Conservation (phyloP, 64 coral and sea anemone species). For the Astreopora myriophthalma region DNA sequence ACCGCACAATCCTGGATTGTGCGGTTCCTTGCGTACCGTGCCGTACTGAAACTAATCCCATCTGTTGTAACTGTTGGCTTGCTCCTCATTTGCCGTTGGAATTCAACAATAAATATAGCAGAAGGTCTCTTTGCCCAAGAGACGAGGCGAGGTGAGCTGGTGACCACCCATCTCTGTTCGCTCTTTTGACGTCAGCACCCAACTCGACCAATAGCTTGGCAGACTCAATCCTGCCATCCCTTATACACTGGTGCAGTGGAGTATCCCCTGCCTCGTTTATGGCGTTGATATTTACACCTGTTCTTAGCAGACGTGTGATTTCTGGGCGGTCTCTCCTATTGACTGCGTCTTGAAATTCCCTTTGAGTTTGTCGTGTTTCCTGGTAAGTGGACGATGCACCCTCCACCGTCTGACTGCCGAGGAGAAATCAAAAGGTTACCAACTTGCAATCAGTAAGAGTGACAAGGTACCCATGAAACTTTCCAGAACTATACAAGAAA, state of each 20-base stretch:
- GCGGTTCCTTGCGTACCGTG: not conserved
- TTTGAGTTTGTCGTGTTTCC: constrained; percentile 18
- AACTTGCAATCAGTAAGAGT: not conserved
- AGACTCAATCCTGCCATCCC: constrained; percentile 69
- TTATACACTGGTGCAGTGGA: constrained; percentile 76
- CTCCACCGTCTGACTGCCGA: not conserved
- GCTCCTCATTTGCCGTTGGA: not conserved
- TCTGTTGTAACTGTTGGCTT: not conserved
- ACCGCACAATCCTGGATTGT: not conserved
- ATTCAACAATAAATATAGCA: constrained; percentile 74
- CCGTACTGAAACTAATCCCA: not conserved
- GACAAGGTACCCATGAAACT: too few relatives aligned
- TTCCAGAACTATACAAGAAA: too few relatives aligned
- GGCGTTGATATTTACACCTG: constrained; percentile 65
- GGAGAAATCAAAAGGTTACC: too few relatives aligned
- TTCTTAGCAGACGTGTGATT: constrained; percentile 56
- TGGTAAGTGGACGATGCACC: not conserved
- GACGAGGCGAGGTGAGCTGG: constrained; percentile 74
- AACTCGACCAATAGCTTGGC: constrained; percentile 76
- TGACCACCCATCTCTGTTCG: constrained; percentile 82
- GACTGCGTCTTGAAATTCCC: constrained; percentile 64
- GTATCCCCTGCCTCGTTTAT: constrained; percentile 72
- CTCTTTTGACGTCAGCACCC: constrained; percentile 67
- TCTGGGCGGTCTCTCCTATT: constrained; percentile 47
- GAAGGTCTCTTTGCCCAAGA: constrained; percentile 73